Percentiles rank a stretch among this genome's conserved stretches.
phyloP scores from a whole-genome alignment of 2,888 invertebrate genomes.

The Lutraria lutraria region DNA sequence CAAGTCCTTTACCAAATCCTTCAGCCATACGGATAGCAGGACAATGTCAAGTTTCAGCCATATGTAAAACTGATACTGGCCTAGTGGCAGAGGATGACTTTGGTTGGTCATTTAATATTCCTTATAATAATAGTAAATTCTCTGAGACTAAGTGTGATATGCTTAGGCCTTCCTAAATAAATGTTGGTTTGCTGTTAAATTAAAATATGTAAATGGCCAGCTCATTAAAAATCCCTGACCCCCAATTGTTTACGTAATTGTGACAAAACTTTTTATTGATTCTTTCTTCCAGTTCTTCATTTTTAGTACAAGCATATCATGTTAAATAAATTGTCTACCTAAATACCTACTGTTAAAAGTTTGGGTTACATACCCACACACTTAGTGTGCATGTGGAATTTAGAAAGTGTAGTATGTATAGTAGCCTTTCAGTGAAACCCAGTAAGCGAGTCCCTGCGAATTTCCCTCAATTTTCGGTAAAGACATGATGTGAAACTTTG shows the following conservation, averaged over 20 bases:
- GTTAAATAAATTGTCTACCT: not conserved
- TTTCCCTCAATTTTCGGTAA: too few relatives aligned
- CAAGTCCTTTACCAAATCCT: conserved; percentile 57
- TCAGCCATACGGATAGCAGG: conserved; percentile 22
- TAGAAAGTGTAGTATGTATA: too few relatives aligned
- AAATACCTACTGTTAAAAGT: not conserved
- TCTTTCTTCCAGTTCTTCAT: not conserved
- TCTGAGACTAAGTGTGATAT: not conserved
- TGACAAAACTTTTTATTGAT: not conserved
- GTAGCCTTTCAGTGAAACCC: too few relatives aligned
- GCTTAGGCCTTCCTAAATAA: not conserved
- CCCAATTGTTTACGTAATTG: not conserved
- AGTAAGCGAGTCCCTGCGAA: too few relatives aligned
- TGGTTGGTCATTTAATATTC: conserved; percentile 63
- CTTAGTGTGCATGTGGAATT: too few relatives aligned
- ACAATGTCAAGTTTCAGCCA: conserved; percentile 20
- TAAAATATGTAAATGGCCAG: too few relatives aligned
- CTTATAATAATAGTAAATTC: not conserved
- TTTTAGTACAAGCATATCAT: not conserved
- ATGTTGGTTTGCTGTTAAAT: not conserved
- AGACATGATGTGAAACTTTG: too few relatives aligned
- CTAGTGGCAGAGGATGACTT: conserved; percentile 75
- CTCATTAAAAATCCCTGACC: not conserved
- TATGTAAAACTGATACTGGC: conserved; percentile 40
- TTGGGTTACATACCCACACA: too few relatives aligned